Percentiles rank a stretch among this genome's conserved stretches.
Conservation (phyloP, 2,113 vertebrate species). For the Zosterops hypoxanthus region DNA sequence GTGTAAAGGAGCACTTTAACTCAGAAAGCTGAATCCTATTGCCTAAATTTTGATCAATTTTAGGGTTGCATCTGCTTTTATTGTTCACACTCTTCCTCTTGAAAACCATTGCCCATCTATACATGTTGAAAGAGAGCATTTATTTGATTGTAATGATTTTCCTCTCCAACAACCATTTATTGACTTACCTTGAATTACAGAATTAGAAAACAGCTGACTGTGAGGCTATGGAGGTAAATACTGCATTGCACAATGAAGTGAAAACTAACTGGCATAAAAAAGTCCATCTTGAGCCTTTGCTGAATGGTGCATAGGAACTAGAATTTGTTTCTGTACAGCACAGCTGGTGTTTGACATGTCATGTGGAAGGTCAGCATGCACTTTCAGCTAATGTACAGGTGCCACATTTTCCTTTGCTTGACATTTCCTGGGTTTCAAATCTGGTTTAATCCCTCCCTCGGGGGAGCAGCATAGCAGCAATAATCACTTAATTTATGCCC, state of each 20-base stretch:
- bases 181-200: conserved; percentile 18
- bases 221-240: neutral
- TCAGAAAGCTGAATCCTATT: neutral
- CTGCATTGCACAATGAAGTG: neutral
- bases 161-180: conserved; percentile 4
- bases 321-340: neutral
- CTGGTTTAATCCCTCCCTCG: conserved; percentile 14
- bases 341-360: neutral
- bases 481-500: conserved; percentile 52
- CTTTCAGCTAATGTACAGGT: conserved; percentile 16
- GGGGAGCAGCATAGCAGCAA: neutral
- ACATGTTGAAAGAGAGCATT: neutral
- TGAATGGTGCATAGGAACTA: neutral
- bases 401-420: conserved; percentile 18
- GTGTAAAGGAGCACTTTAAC: neutral
- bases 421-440: conserved; percentile 23
- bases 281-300: neutral
- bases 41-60: neutral
- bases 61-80: neutral
- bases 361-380: neutral
- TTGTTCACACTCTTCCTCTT: neutral
- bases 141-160: neutral
- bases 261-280: neutral
- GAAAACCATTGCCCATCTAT: neutral
- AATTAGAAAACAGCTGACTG: conserved; percentile 3